Conservation (phyloP, 2,113 vertebrate genomes). For the Falcunculus frontatus region DNA sequence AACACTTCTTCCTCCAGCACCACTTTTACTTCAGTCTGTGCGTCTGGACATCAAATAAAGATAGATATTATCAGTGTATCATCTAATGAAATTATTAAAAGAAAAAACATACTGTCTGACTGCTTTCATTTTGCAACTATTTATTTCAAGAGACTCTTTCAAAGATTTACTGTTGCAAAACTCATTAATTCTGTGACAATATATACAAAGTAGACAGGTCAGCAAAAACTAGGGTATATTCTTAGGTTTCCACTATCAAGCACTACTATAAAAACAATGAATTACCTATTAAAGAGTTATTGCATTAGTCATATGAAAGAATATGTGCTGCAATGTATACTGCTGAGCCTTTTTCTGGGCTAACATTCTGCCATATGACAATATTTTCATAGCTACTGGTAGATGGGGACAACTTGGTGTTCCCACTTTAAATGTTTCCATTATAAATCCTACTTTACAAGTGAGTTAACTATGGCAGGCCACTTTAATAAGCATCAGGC, state of each 20-base stretch:
- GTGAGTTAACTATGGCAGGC: neutral
- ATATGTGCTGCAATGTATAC: neutral
- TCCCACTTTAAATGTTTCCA: neutral
- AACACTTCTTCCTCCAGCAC: neutral
- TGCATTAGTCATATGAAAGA: neutral
- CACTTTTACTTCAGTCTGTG: neutral
- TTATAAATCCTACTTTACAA: constrained; percentile 6
- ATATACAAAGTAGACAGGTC: neutral
- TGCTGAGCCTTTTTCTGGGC: neutral
- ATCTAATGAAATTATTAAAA: neutral
- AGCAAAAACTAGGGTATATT: neutral
- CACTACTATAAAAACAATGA: neutral
- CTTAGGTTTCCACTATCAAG: neutral
- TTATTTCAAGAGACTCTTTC: neutral
- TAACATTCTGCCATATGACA: neutral
- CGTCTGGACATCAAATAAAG: neutral
- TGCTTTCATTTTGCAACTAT: neutral
- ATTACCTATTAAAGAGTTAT: neutral
- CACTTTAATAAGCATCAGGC: neutral
- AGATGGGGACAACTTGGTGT: neutral
- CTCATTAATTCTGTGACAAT: neutral
- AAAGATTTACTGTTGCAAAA: neutral
- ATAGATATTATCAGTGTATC: neutral
- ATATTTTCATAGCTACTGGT: neutral
- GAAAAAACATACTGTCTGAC: neutral